Conservation (phyloP, 2,888 invertebrate species). For the Cheilosia soror region DNA sequence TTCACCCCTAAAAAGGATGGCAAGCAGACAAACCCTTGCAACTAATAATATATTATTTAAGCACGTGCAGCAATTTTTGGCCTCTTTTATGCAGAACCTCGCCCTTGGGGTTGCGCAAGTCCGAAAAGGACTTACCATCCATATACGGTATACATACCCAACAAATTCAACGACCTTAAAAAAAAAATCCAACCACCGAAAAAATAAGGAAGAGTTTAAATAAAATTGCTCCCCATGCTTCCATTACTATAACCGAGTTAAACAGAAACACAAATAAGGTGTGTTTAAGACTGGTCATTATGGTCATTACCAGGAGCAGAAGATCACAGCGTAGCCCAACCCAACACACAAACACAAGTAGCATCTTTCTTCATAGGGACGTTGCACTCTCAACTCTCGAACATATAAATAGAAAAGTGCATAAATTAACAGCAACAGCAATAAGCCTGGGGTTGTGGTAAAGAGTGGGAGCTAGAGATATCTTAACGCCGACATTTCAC, state of each 20-base stretch:
- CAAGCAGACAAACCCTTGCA: background rate
- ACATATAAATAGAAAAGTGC: conserved; percentile 60
- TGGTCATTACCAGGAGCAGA: background rate
- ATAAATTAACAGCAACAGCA: conserved; percentile 54
- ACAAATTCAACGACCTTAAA: conserved; percentile 1
- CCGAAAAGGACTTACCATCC: background rate
- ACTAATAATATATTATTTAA: conserved; percentile 64
- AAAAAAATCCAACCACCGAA: conserved; percentile 2
- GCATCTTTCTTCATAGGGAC: conserved; percentile 34
- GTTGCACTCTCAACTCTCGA: conserved; percentile 51
- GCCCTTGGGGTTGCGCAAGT: background rate
- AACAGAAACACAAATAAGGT: conserved; percentile 27
- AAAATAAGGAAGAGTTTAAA: background rate
- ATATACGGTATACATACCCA: too few species aligned
- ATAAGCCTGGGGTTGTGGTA: conserved; percentile 20
- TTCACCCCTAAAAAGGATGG: background rate
- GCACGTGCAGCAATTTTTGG: conserved; percentile 57
- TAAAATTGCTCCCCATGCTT: background rate
- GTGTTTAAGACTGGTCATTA: conserved; percentile 24
- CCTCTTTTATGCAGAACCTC: background rate
- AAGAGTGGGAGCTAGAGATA: conserved; percentile 14
- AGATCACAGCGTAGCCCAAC: conserved; percentile 23
- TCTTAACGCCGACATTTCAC: conserved; percentile 50
- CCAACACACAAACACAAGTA: conserved; percentile 13
- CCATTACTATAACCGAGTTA: background rate